Evolutionary conservation across 2,113 vertebrate species (phyloP).

Genomic region (Apus apus): DNA sequence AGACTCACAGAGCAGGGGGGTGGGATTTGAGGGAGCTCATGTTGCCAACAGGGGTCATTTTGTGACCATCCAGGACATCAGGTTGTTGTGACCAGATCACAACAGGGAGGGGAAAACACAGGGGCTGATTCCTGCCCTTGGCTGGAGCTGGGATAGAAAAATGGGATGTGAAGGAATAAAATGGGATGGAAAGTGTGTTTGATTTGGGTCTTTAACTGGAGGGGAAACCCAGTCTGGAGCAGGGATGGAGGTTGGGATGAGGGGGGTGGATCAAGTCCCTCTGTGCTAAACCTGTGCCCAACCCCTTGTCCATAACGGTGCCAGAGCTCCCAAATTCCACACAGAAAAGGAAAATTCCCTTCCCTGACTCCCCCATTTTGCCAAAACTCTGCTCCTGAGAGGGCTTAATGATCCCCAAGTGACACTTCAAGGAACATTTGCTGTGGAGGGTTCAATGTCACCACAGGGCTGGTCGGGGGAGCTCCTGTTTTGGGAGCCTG

Average conservation of each 20-base stretch:
- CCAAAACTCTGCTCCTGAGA: neutral
- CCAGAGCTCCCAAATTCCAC: neutral
- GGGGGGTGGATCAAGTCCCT: no score
- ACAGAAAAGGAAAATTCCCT: neutral
- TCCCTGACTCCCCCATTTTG: accelerated
- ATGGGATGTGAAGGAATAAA: neutral
- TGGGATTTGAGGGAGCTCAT: accelerated
- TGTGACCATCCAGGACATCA: accelerated
- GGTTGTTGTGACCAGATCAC: neutral
- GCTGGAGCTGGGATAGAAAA: neutral
- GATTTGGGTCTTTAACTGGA: accelerated
- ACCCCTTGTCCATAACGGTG: no score
- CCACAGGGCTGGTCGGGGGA: no score
- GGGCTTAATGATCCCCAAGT: neutral
- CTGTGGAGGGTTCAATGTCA: neutral
- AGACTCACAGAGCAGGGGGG: accelerated
- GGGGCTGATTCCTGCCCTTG: neutral
- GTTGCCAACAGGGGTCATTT: neutral
- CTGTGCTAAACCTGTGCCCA: no score
- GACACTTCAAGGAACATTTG: neutral
- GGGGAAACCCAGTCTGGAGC: no score
- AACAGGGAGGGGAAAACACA: neutral
- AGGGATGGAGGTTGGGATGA: no score
- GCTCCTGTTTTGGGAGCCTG: neutral
- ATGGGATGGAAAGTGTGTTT: neutral